These are phyloP conservation scores for Haemorhous mexicanus DNA, from an alignment of 2,113 vertebrate genomes.

Conservation along the genomic window DNA sequence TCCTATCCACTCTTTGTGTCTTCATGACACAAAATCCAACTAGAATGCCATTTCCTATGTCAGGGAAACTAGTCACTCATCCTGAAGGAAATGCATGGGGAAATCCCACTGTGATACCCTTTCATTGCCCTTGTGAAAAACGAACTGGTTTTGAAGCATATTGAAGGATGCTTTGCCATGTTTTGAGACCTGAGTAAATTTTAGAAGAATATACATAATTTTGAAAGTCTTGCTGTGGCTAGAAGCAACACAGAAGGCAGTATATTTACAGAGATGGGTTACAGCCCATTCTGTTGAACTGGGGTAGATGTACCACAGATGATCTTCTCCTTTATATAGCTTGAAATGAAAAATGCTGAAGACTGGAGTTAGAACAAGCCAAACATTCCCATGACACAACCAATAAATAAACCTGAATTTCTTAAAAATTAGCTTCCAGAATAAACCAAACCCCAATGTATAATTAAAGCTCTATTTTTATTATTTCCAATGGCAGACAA, in stretches of 20 bases:
- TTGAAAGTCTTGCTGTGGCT: neutral
- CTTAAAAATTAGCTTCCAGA: conserved; percentile 6
- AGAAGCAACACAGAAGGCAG: neutral
- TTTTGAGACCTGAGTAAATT: neutral
- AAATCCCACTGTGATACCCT: neutral
- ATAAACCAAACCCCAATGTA: neutral
- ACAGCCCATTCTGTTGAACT: neutral
- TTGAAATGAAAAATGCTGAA: neutral
- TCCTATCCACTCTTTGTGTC: neutral
- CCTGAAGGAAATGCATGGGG: neutral
- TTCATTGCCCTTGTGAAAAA: neutral
- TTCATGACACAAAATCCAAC: neutral
- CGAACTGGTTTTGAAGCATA: neutral
- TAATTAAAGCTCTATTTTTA: neutral
- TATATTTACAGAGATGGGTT: neutral
- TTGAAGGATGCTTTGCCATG: neutral
- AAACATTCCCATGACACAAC: neutral
- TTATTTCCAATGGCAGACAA: neutral
- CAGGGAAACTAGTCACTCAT: neutral
- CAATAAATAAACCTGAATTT: conserved; percentile 11
- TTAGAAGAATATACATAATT: neutral
- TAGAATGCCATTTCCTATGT: neutral
- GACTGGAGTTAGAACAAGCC: neutral
- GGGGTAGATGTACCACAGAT: neutral
- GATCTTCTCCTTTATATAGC: neutral